phyloP scores from a whole-genome alignment of 2,113 vertebrate genomes.

The Psittacus erithacus region DNA sequence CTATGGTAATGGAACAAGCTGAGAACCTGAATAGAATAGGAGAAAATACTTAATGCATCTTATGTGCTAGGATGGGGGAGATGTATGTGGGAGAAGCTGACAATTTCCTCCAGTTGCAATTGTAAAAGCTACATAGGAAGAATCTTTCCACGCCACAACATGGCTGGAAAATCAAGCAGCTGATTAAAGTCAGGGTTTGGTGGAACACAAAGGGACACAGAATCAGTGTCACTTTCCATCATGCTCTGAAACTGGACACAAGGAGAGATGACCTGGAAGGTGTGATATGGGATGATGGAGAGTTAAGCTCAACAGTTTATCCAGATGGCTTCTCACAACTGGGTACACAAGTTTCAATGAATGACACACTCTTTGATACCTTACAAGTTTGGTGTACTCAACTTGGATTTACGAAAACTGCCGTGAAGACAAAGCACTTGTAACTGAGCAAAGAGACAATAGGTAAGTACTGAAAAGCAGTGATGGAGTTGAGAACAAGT shows the following conservation, averaged over 20 bases:
- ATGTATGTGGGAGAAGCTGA: rapidly evolving
- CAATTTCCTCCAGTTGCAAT: background rate
- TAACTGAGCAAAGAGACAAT: background rate
- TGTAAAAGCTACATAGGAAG: background rate
- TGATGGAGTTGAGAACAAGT: background rate
- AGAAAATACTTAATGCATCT: background rate
- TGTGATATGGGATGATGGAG: background rate
- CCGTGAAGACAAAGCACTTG: background rate
- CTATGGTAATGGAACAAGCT: background rate
- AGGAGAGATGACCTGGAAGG: background rate
- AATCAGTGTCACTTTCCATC: background rate
- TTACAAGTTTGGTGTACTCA: background rate
- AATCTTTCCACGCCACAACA: background rate
- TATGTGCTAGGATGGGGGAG: rapidly evolving
- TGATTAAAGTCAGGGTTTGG: background rate
- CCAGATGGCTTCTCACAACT: background rate
- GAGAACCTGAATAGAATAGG: background rate
- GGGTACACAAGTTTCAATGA: background rate
- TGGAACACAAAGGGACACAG: background rate
- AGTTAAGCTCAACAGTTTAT: background rate
- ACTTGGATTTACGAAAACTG: background rate
- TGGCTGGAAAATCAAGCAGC: background rate
- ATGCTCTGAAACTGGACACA: background rate
- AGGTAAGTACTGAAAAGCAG: background rate
- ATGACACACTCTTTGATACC: background rate